These are phyloP conservation scores for Peucedramus taeniatus DNA, from an alignment of 2,113 vertebrate genomes.

Conservation along the genomic window DNA sequence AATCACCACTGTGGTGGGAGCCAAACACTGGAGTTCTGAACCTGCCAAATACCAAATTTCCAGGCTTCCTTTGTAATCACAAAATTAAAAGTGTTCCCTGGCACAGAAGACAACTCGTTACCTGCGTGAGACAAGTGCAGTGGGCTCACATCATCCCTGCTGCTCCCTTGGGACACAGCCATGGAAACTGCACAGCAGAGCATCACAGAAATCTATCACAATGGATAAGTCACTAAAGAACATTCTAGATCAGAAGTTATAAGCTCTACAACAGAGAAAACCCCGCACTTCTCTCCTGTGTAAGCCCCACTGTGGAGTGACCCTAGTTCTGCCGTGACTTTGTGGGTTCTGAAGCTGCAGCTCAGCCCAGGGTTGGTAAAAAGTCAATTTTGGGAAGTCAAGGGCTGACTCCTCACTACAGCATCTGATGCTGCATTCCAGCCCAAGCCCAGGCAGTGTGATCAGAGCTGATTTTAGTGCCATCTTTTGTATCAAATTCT, in stretches of 20 bases:
- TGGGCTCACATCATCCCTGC: not conserved
- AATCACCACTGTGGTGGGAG: not conserved
- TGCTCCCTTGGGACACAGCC: not conserved
- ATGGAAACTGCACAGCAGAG: not conserved
- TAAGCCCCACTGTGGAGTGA: no score
- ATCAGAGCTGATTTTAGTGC: not conserved
- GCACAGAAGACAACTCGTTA: not conserved
- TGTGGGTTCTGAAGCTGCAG: not conserved
- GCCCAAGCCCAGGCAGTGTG: not conserved
- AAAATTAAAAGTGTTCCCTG: not conserved
- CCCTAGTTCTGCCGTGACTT: rapidly evolving
- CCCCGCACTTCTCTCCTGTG: not conserved
- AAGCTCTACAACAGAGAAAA: not conserved
- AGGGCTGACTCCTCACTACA: not conserved
- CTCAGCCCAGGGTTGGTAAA: not conserved
- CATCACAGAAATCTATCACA: not conserved
- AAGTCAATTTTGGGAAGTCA: not conserved
- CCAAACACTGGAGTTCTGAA: not conserved
- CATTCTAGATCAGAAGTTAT: not conserved
- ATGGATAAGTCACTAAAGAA: not conserved
- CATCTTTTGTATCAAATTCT: not conserved
- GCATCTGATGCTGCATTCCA: not conserved
- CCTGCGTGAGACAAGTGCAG: not conserved
- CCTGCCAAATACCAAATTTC: not conserved
- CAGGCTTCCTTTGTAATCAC: not conserved